These are phyloP conservation scores for Drosophila mercatorum DNA, from an alignment of 2,888 invertebrate species.

Conservation along the genomic window DNA sequence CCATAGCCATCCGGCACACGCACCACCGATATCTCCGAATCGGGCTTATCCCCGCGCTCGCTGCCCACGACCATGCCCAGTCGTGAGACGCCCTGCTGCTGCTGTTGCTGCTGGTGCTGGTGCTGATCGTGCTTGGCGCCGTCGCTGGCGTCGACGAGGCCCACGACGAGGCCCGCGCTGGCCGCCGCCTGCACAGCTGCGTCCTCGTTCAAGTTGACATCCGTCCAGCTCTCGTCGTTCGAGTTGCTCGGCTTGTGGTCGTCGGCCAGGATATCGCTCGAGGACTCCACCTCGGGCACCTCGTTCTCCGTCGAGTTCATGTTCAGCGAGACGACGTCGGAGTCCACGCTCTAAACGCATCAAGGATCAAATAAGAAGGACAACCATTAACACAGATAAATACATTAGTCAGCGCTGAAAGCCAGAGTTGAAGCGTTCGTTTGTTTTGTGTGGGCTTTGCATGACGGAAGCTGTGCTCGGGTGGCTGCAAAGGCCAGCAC, in stretches of 20 bases:
- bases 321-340: slow-evolving; percentile 90
- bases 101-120: slow-evolving; percentile 55
- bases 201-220: slow-evolving; percentile 95
- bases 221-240: slow-evolving; percentile 96
- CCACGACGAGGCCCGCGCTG: slow-evolving; percentile 63
- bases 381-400: background rate
- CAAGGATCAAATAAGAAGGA: background rate
- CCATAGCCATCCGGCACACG: slow-evolving; percentile 87
- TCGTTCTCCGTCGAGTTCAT: slow-evolving; percentile 90
- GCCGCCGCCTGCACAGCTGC: slow-evolving; percentile 83
- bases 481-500: background rate
- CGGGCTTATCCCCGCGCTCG: slow-evolving; percentile 89
- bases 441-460: background rate
- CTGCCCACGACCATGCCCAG: slow-evolving; percentile 79
- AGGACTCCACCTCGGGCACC: slow-evolving; percentile 89
- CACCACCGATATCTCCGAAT: slow-evolving; percentile 90
- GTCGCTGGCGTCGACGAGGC: slow-evolving; percentile 50
- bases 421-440: background rate
- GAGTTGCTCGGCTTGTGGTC: slow-evolving; percentile 89
- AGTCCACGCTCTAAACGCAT: slow-evolving; percentile 92
- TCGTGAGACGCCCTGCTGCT: slow-evolving; percentile 47
- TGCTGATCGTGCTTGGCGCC: slow-evolving; percentile 45
- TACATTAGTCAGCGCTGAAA: background rate
- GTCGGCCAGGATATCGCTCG: slow-evolving; percentile 89
- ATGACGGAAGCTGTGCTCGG: background rate